Base-by-base conservation (phyloP, 2,888 invertebrate species). In the Calameuta idolon region DNA sequence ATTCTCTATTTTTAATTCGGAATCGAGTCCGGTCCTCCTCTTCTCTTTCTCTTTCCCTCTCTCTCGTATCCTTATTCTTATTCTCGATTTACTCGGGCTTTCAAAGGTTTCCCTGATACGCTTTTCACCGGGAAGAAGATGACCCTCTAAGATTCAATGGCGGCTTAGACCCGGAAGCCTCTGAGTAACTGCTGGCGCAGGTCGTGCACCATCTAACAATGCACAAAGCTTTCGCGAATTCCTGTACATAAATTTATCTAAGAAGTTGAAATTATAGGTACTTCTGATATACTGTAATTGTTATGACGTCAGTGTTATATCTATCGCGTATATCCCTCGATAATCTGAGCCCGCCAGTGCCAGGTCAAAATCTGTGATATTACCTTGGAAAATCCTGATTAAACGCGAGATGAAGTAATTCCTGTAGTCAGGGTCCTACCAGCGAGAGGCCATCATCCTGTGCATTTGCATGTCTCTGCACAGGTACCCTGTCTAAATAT, bases 401-500 rank as follows among this genome's bases (percentile, higher is more conserved):
- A 71, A 71, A 71, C 71, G 71, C 15, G 34, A 71, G 34, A 34
- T 31, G 71, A 71, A 71, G 71, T 71, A 34, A 71, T 34, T 71
- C 71, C 33, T 34, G 34, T 71, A 71, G 71, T 71, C 33, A 23
- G 71, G 31, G 12, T 33, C 31, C 31, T 71, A 71, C 30, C 31
- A 12, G 71, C 31, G 55, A 71, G 31, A 23, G 71, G 3, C 31
- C 71, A 71, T 33, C 71, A 55, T 55, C 31, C 71, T 23, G 31
- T 33, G 77, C 81, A 84, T 84, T 84, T 84, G 84, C 84, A 84
- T 84, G 81, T 82, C 84, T 81, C 82, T 83, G 80, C 80, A 82
- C 82, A 84, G 83, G 83, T 79, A 81, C 83, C 81, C 78, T 79
- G 82, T 80, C 84, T 85, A 85, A 85, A 85, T 85, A 84, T 85